These are phyloP conservation scores for Anguilla obscura DNA, from an alignment of 2,797 vertebrate species.

Conservation along the genomic window DNA sequence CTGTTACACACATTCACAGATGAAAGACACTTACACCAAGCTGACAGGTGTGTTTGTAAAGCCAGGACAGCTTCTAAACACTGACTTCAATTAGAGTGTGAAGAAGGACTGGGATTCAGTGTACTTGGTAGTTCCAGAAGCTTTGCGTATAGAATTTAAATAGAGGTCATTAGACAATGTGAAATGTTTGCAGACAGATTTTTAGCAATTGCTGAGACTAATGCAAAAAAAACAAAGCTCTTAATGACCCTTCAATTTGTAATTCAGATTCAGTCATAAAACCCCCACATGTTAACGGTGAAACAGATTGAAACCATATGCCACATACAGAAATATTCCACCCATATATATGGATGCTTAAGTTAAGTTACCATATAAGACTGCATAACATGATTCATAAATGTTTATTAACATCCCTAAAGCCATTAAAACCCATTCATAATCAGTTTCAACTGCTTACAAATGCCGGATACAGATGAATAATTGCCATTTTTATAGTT, in stretches of 20 bases:
- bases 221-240: not conserved
- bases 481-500: not conserved
- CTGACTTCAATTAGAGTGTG: not conserved
- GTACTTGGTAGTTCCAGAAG: not conserved
- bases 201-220: not conserved
- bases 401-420: not conserved
- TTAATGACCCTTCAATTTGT: not conserved
- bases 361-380: not conserved
- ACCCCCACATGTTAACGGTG: not conserved
- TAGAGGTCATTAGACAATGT: not conserved
- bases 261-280: not conserved
- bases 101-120: not conserved
- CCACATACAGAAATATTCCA: not conserved
- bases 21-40: not conserved
- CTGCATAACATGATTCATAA: not conserved
- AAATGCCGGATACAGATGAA: not conserved
- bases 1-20: not conserved
- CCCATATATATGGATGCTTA: not conserved
- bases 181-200: not conserved
- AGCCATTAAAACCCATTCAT: not conserved
- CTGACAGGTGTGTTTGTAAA: not conserved
- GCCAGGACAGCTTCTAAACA: not conserved
- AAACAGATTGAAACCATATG: slow-evolving; percentile 9
- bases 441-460: not conserved
- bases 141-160: not conserved